Base-by-base conservation (phyloP, 2,888 invertebrate genomes). In the Homarus gammarus region DNA sequence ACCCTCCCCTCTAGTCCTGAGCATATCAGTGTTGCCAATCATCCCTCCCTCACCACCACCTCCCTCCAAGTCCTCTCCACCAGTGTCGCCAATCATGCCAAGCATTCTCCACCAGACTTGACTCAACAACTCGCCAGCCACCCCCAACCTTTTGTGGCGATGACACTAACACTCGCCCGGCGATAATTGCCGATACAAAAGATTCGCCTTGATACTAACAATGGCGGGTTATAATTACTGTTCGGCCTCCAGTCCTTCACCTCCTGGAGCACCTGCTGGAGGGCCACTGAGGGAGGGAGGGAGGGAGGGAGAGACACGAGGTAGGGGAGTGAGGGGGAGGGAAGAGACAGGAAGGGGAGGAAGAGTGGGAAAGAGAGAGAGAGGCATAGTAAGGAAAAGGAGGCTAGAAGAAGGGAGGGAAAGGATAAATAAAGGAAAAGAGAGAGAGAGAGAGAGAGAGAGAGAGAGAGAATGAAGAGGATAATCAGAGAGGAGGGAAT, bases 1-100 rank as follows among this genome's bases (percentile, higher is more conserved):
- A 49, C 51, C 72, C 49, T 40, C 33, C 44, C 72, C 83, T 83
- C 70, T 72, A 83, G 72, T 51, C 49, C 51, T 83, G 81, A 83
- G 72, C 49, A 72, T 72, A 83, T 49, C 83, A 83, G 83, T 49
- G 70, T 72, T 83, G 72, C 72, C 83, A 83, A 70, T 81, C 81
- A 81, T 81, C 81, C 61, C 38, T 56, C 56, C n/a, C 68, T n/a
- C 31, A 27, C 68, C 36, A n/a, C 10, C 12, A 10, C 40, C 36
- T 75, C 12, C 72, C 33, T 72, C 72, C 44, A 44, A 49, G 49
- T 44, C 77, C 77, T 33, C 77, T 77, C 27, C 44, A 51, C 51
- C 77, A 78, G 77, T 36, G 77, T 51, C 77, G 77, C 77, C 77
- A 78, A 78, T 78, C 77, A 78, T 78, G 77, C 77, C 49, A 78